Evolutionary conservation across 2,113 vertebrate genomes (phyloP).

Genomic region (Hydrolagus affinis): DNA sequence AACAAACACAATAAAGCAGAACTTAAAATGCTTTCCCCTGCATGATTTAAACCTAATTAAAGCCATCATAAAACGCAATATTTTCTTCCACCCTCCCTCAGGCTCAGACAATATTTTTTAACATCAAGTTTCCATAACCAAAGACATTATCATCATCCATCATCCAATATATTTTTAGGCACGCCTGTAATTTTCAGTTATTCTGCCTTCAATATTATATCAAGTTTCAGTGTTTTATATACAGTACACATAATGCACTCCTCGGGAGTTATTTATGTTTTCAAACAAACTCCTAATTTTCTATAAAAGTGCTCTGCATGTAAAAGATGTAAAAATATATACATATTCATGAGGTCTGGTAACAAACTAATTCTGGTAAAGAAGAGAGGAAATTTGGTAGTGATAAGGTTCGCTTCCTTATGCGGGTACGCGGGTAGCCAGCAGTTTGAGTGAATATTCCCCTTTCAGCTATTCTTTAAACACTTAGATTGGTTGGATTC

Average conservation of each 20-base stretch:
- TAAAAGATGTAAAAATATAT: background rate
- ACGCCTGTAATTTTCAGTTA: slow-evolving; percentile 27
- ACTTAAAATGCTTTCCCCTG: slow-evolving; percentile 25
- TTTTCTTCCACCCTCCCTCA: slow-evolving; percentile 28
- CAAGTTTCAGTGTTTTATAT: background rate
- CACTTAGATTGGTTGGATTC: slow-evolving; percentile 18
- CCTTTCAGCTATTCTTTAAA: slow-evolving; percentile 6
- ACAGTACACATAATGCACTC: background rate
- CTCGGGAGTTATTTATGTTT: background rate
- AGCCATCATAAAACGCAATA: slow-evolving; percentile 24
- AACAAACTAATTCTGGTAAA: background rate
- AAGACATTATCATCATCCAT: slow-evolving; percentile 31
- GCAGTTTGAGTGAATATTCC: background rate
- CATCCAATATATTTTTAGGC: slow-evolving; percentile 25
- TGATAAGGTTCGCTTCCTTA: background rate
- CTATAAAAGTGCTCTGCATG: background rate
- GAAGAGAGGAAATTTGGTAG: background rate
- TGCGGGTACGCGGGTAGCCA: background rate
- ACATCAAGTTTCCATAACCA: slow-evolving; percentile 30
- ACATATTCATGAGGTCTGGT: no score
- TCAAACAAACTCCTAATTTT: slow-evolving; percentile 10
- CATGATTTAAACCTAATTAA: slow-evolving; percentile 33
- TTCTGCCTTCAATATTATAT: background rate
- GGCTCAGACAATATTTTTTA: slow-evolving; percentile 31
- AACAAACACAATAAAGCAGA: slow-evolving; percentile 27